Evolutionary conservation across 2,888 invertebrate species (phyloP).

Genomic region (Monoplex corrugatus): DNA sequence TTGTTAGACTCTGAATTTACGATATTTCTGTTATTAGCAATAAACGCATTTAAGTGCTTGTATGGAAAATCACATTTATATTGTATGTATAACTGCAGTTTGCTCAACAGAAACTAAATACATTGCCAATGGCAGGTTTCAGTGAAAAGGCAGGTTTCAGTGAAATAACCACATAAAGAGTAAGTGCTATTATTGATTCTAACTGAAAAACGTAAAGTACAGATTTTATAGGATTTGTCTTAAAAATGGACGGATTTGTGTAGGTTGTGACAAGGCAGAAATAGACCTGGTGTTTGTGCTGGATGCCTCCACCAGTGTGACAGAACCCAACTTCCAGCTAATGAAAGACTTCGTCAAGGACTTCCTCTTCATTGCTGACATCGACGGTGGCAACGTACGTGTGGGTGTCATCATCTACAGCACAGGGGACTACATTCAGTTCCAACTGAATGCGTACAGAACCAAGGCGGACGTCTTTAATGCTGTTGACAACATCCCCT

Average conservation of each 20-base stretch:
- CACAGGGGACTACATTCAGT: constrained; percentile 63
- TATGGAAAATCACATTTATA: no score
- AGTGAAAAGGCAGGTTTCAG: no score
- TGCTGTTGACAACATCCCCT: constrained; percentile 65
- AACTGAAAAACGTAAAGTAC: no score
- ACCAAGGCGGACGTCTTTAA: constrained; percentile 61
- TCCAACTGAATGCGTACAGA: constrained; percentile 66
- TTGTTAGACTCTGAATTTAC: no score
- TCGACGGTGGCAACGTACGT: constrained; percentile 59
- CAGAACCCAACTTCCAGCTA: constrained; percentile 67
- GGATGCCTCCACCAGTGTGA: constrained; percentile 74
- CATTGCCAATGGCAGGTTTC: no score
- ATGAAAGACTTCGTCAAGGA: constrained; percentile 68
- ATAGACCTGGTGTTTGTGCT: constrained; percentile 71
- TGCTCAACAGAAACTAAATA: no score
- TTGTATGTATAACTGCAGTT: no score
- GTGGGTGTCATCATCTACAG: constrained; percentile 66
- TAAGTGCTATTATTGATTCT: no score
- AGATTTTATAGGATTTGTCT: no score
- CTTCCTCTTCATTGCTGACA: constrained; percentile 62
- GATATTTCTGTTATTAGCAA: no score
- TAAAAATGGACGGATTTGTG: no score
- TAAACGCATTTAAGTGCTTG: not conserved
- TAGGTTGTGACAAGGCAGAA: constrained; percentile 56
- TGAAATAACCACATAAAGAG: no score